A percentile compares a stretch with the other conserved stretches of the same genome.
Conservation (phyloP, 2,797 vertebrate species). For the Danio choprae region DNA sequence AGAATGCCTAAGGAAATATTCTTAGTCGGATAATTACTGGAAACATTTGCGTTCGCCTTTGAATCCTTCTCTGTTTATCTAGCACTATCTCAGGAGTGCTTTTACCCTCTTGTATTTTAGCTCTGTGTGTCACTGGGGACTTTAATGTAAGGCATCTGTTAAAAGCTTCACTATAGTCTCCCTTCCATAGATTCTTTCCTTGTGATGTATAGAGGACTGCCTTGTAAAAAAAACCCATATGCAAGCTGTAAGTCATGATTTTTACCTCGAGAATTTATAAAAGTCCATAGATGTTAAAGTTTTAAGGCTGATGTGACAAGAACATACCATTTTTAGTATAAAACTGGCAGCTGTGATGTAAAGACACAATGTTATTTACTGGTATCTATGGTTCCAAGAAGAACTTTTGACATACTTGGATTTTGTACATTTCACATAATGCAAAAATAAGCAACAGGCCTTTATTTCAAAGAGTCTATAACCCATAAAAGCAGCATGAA, state of each 20-base stretch:
- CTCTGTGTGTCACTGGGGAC: slow-evolving; percentile 49
- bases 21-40: slow-evolving; percentile 26
- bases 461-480: background rate
- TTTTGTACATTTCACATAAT: too few species aligned
- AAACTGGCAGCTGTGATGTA: background rate
- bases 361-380: background rate
- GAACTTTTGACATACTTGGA: too few species aligned
- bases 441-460: too few species aligned
- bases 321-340: background rate
- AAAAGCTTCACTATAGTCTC: slow-evolving; percentile 49
- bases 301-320: background rate
- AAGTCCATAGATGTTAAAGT: background rate
- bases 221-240: slow-evolving; percentile 58
- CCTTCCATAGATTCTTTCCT: slow-evolving; percentile 70
- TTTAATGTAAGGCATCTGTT: slow-evolving; percentile 58
- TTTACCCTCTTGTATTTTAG: slow-evolving; percentile 15
- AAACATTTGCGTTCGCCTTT: slow-evolving; percentile 25
- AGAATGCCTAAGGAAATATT: slow-evolving; percentile 18
- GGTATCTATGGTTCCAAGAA: too few species aligned
- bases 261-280: background rate
- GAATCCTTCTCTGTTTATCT: slow-evolving; percentile 26
- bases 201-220: slow-evolving; percentile 64
- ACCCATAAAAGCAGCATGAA: background rate
- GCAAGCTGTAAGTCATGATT: slow-evolving; percentile 18
- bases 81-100: slow-evolving; percentile 20